phyloP scores from a whole-genome alignment of 2,888 invertebrate species.

The Idaea straminata region DNA sequence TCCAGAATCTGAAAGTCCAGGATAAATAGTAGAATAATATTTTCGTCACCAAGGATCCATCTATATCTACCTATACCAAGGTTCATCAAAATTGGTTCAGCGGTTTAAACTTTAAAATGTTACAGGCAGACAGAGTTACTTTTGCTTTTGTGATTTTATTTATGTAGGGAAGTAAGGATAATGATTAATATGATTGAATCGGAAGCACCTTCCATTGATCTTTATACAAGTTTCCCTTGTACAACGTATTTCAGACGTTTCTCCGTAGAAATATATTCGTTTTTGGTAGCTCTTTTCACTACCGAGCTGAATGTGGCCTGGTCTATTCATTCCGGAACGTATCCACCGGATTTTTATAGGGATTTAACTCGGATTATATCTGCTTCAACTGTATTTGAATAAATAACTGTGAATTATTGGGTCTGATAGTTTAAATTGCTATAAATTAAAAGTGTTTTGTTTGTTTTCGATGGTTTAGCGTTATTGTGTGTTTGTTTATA shows the following conservation, averaged over 20 bases:
- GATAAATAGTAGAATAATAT: too few relatives aligned
- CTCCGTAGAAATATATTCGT: conserved; percentile 67
- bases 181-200: background rate
- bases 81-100: too few relatives aligned
- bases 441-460: background rate
- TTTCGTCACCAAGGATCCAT: too few relatives aligned
- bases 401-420: conserved; percentile 45
- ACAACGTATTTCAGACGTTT: conserved; percentile 70
- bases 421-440: background rate
- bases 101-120: too few relatives aligned
- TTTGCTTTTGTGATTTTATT: too few relatives aligned
- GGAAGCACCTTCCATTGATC: conserved; percentile 14
- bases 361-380: conserved; percentile 68
- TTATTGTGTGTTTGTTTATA: background rate
- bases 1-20: too few relatives aligned
- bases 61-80: too few relatives aligned
- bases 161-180: too few relatives aligned
- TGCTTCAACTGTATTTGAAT: conserved; percentile 59
- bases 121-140: too few relatives aligned
- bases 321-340: conserved; percentile 67
- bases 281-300: conserved; percentile 74
- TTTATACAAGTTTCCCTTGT: conserved; percentile 29
- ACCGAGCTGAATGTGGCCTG: conserved; percentile 67
- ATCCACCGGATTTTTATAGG: conserved; percentile 66
- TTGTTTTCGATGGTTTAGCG: background rate